Base-by-base conservation (phyloP, 1,140 invertebrate species). In the Bombus vancouverensis region DNA sequence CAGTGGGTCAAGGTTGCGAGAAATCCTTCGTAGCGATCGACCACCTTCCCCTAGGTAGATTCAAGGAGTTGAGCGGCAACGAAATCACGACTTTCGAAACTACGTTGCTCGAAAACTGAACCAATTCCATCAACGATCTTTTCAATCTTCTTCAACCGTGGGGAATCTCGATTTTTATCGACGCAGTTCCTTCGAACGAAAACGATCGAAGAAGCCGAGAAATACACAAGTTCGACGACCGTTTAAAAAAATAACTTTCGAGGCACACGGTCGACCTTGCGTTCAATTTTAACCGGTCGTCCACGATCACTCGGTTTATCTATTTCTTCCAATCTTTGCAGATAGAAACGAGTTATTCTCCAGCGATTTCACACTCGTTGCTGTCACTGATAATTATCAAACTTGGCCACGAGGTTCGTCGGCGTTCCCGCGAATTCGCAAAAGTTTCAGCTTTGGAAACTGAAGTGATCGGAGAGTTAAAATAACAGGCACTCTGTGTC, bases 1-100 rank as follows among this genome's bases (percentile, higher is more conserved):
- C 39, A 87, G 76, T 78, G 81, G 88, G 81, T 89, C 81, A 90
- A 81, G 88, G 85, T 81, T 65, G 62, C 57, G 9, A 37, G 37
- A 73, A 80, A 76, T 73, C 76, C 79, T 74, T 87, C 81, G 53
- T 28, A 47, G 65, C 53, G 78, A 90, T 89, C 81, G 73, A 75
- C 59, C 75, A 44, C 80, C 81, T 81, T 85, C 84, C 34, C 70
- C n/a, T 39, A 28, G 53, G 25, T 44, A 12, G 32, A 57, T 42
- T 83, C 68, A 78, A 65, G 47, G 70, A 73, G 57, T 86, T 34
- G 88, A 73, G 53, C 25, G 62, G 4, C 3, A 32, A 62, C 74
- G 34, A 53, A 77, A 65, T 62, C 77, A 34, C 59, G 28, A 47
- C 44, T 81, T 85, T 68, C 78, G 71, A 85, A 85, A 59, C 37